Evolutionary conservation across 1,140 invertebrate genomes (phyloP).

Genomic region (Drosophila nebulosa): DNA sequence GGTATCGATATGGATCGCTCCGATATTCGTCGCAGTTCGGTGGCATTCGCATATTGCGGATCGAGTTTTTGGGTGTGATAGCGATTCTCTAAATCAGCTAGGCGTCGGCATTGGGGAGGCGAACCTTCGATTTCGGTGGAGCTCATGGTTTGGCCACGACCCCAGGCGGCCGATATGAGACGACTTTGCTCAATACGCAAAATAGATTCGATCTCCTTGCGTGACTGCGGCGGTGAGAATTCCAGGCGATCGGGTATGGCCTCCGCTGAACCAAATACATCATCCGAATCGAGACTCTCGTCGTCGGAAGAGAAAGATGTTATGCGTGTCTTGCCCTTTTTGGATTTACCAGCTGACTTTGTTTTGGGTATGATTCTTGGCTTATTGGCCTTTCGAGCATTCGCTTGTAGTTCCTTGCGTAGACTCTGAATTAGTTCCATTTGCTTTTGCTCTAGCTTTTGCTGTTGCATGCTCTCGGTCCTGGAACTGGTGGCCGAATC

Average conservation of each 20-base stretch:
- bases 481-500: slow-evolving; percentile 86
- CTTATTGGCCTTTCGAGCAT: slow-evolving; percentile 69
- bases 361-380: slow-evolving; percentile 76
- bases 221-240: slow-evolving; percentile 86
- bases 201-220: slow-evolving; percentile 87
- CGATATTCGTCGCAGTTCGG: slow-evolving; percentile 85
- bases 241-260: slow-evolving; percentile 85
- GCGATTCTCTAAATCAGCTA: slow-evolving; percentile 83
- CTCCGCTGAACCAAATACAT: slow-evolving; percentile 87
- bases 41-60: slow-evolving; percentile 83
- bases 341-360: slow-evolving; percentile 69
- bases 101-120: slow-evolving; percentile 84
- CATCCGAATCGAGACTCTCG: slow-evolving; percentile 87
- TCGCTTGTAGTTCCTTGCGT: slow-evolving; percentile 74
- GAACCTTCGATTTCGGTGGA: slow-evolving; percentile 88
- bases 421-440: slow-evolving; percentile 80
- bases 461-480: slow-evolving; percentile 85
- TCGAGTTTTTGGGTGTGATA: slow-evolving; percentile 84
- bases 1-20: slow-evolving; percentile 87
- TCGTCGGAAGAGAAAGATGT: slow-evolving; percentile 88
- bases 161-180: slow-evolving; percentile 85
- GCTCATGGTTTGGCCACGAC: slow-evolving; percentile 87
- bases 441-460: slow-evolving; percentile 82
- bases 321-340: slow-evolving; percentile 85
- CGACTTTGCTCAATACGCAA: slow-evolving; percentile 86